Base-by-base conservation (phyloP, 2,888 invertebrate species). In the Cylloceria caligata region DNA sequence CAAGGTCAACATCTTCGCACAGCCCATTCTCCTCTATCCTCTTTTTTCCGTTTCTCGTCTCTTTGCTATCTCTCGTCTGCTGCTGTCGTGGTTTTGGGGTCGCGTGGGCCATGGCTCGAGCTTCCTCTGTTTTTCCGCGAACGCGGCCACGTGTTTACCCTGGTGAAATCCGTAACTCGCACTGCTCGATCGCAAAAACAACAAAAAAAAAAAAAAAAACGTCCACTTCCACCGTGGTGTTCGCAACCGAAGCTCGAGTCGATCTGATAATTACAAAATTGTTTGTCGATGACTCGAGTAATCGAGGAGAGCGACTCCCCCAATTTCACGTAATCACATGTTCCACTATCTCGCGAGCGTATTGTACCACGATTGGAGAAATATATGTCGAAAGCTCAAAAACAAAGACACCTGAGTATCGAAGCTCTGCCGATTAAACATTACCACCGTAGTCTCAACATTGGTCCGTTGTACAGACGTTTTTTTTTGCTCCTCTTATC, bases 41-140 rank as follows among this genome's bases (percentile, higher is more conserved):
- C 83, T 77, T 73, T 65, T 36, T 72, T 9, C 69, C 77, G 62
- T 78, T 80, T 55, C 69, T 62, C 74, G 81, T 60, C 30, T 71
- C 68, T 74, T 74, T 67, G 55, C 19, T 42, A 74, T 74, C 65
- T 47, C 5, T 57, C 55, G 39, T 60, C 24, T 67, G 24, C 36
- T 73, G 62, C 11, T 30, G 73, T n/a, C 69, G 24, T 81, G 84
- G 80, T 82, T 72, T 83, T 77, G 47, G 84, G 72, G 67, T 83
- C 80, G 87, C 82, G 84, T 88, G 83, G 71, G 88, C 88, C 89
- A 89, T 89, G 87, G 71, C 65, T 64, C n/a, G 39, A 64, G 52
- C 13, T 49, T 71, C 13, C 4, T 57, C 39, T 69, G 34, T 65
- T 52, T 52, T 68, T 21, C 27, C 13, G 4, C 7, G n/a, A 4